Evolutionary conservation across 1,140 invertebrate genomes (phyloP), one percentile per base, ranked within the genome.

Genomic region (Diabrotica undecimpunctata): DNA sequence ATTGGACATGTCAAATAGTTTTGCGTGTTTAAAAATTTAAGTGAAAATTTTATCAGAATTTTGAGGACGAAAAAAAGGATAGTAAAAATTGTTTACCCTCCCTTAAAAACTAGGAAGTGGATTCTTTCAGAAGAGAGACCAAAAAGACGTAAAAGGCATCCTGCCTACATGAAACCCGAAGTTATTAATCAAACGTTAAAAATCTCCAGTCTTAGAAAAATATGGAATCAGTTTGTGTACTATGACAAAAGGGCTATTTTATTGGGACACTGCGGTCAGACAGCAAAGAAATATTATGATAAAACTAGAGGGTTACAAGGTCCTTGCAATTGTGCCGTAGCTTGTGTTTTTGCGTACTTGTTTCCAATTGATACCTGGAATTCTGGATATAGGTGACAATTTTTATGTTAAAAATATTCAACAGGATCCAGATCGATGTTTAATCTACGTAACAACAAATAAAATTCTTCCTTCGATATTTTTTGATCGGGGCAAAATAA

Each of bases 61-160:
- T 25, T 55, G 2, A 55, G 54, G 25, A 35, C 25, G 13, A 61
- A 61, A 62, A 41, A 59, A 46, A 53, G 62, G 39, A 61, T 64
- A 62, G 51, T n/a, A 59, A 14, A 71, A 65, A 58, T 59, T 53
- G 11, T 69, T 7, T 77, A 77, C 62, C 76, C 76, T 6, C 75
- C 75, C 7, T 64, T 77, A 10, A 65, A 71, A 0, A 72, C 68
- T 0, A 73, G 69, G 54, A 77, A 72, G 73, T 77, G 76, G 76
- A 70, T 75, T 14, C 75, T 75, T 9, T 74, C 75, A 6, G 72
- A 78, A 55, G 5, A 72, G 62, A 64, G 73, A 65, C 56, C 61
- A 25, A 70, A 68, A 53, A 67, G 50, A 55, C 54, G 52, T 12
- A 71, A 71, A 57, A 38, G 41, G 12, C 59, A 61, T 57, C 62